Evolutionary conservation across 2,797 vertebrate genomes (phyloP), one percentile per base, ranked within the genome.

Genomic region (Bradypodion pumilum): DNA sequence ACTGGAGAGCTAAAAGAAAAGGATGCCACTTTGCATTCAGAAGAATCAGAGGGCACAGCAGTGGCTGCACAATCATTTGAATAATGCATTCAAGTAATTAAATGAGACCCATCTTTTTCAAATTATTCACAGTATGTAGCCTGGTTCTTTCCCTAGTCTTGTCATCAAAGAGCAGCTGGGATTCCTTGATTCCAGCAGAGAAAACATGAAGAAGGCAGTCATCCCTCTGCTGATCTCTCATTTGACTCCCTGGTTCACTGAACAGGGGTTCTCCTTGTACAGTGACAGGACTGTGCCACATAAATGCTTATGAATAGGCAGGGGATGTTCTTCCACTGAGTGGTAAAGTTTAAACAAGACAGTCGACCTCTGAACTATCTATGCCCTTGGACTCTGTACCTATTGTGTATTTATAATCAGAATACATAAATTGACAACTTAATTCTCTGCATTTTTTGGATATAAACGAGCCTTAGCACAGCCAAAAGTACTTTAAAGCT

Each of bases 101-200:
- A 89, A 88, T 84, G 89, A 94, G 87, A 89, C 74, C 80, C 83
- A 80, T 92, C 84, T 85, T 82, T 65, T 86, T 83, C 84, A 94
- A 95, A 95, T 93, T 94, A 92, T 92, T 92, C 88, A 87, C 93
- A 92, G 90, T 88, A 44, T 93, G 93, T 83, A 87, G 92, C 75
- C 89, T 90, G 40, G 72, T 93, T 91, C 80, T 89, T 74, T 94
- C 81, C 77, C 92, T 89, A 89, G 78, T 92, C 87, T 94, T 91
- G 29, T 90, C 94, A 90, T 93, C 87, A 94, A 88, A 95, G 93
- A 92, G 80, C 93, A 95, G 94, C 91, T 92, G 93, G 90, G 49
- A 66, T 92, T 88, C 86, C 72, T 87, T 90, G 74, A 81, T 91
- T 91, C 90, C 92, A 93, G 68, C 90, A 91, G 92, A 83, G 87